Conservation (phyloP, 1,140 invertebrate genomes). For the Anastatus disparis region DNA sequence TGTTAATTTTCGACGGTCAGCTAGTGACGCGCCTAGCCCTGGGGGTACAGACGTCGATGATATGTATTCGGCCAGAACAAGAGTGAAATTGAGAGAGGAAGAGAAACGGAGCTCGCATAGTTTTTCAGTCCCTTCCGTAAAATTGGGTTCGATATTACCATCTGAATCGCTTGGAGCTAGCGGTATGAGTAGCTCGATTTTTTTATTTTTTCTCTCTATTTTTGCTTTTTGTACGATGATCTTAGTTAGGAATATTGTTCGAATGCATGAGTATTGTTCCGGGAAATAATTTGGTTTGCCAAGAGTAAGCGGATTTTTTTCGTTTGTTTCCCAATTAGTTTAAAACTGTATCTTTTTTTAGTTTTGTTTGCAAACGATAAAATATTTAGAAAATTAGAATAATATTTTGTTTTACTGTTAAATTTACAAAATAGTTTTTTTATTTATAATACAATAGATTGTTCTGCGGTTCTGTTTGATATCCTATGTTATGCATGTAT, state of each 20-base stretch:
- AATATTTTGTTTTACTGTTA: neutral
- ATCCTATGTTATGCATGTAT: no score
- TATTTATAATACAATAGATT: no score
- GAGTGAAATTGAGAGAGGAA: constrained; percentile 11
- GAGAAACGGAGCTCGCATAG: neutral
- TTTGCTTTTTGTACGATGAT: constrained; percentile 3
- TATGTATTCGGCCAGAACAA: constrained; percentile 46
- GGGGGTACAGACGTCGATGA: constrained; percentile 61
- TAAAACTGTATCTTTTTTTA: neutral
- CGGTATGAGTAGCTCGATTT: constrained; percentile 1
- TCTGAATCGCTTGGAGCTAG: constrained; percentile 18
- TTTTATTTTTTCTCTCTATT: constrained; percentile 7
- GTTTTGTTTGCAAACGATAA: neutral
- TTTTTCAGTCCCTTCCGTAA: constrained; percentile 10
- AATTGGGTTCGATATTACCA: constrained; percentile 35
- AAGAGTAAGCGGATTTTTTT: neutral
- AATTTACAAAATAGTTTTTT: no score
- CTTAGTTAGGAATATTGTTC: constrained; percentile 15
- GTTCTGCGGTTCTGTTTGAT: no score
- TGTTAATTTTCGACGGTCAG: constrained; percentile 62
- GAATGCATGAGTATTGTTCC: constrained; percentile 24
- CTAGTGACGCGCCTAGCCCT: constrained; percentile 49
- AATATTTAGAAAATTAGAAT: neutral
- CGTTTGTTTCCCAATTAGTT: neutral
- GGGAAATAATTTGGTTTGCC: constrained; percentile 12